Evolutionary conservation across 2,113 vertebrate species (phyloP).

Genomic region (Sciurus niger): DNA sequence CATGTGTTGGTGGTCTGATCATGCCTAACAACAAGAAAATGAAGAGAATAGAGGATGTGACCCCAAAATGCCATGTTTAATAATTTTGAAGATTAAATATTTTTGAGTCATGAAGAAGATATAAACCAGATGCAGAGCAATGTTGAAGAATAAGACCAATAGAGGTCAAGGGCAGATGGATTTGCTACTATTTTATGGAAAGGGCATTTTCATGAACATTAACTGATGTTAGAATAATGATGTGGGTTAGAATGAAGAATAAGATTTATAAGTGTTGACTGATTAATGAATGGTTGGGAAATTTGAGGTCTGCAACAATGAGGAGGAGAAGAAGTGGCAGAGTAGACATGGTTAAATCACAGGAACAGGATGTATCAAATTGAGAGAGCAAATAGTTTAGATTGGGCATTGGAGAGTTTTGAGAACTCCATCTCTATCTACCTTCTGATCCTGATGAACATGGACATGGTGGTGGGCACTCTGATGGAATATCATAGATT

Average conservation of each 20-base stretch:
- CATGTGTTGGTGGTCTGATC: neutral
- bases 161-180: neutral
- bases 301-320: neutral
- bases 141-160: neutral
- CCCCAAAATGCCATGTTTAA: neutral
- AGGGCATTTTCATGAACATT: neutral
- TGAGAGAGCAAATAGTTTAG: fast-evolving
- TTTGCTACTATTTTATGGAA: neutral
- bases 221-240: neutral
- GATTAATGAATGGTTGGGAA: neutral
- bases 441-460: neutral
- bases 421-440: neutral
- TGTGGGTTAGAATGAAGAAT: neutral
- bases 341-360: neutral
- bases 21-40: neutral
- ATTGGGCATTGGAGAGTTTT: neutral
- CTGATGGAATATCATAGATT: neutral
- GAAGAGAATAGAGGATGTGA: neutral
- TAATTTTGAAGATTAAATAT: neutral
- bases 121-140: neutral
- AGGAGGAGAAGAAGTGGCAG: neutral
- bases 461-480: neutral
- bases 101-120: neutral
- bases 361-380: neutral
- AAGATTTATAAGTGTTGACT: neutral